phyloP scores from a whole-genome alignment of 2,797 vertebrate species.

The Enteromius treurensis region DNA sequence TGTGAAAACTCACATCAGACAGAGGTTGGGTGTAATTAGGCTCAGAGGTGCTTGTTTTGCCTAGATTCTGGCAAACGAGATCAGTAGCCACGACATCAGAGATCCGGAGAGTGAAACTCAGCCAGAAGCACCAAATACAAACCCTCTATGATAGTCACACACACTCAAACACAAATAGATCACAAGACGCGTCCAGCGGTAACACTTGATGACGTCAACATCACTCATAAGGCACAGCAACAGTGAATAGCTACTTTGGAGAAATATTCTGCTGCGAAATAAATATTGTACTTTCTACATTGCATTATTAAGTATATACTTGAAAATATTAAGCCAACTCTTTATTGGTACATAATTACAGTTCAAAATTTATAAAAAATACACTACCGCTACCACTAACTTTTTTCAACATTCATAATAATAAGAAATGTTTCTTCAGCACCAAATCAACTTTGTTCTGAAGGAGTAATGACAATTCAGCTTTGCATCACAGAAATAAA shows the following conservation, averaged over 20 bases:
- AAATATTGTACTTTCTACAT: neutral
- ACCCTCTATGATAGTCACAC: conserved; percentile 25
- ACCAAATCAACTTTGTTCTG: neutral
- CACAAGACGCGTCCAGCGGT: conserved; percentile 26
- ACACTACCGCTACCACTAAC: neutral
- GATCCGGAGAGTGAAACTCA: conserved; percentile 34
- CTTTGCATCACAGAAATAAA: neutral
- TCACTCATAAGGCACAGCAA: conserved; percentile 12
- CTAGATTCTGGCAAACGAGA: conserved; percentile 49
- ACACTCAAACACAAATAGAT: conserved; percentile 31
- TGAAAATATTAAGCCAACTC: neutral
- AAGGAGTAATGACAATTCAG: neutral
- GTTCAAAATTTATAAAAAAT: neutral
- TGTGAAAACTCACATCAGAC: conserved; percentile 38
- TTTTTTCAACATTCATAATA: neutral
- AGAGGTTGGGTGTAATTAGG: conserved; percentile 52
- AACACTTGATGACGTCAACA: conserved; percentile 26
- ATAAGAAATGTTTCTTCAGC: neutral
- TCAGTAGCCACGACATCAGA: conserved; percentile 25
- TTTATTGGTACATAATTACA: neutral
- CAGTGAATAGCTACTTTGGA: neutral
- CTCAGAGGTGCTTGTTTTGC: conserved; percentile 58
- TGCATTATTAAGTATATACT: neutral
- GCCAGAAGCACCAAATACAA: conserved; percentile 44
- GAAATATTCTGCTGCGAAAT: neutral